phyloP scores from a whole-genome alignment of 2,113 vertebrate genomes.

The Eurypyga helias region DNA sequence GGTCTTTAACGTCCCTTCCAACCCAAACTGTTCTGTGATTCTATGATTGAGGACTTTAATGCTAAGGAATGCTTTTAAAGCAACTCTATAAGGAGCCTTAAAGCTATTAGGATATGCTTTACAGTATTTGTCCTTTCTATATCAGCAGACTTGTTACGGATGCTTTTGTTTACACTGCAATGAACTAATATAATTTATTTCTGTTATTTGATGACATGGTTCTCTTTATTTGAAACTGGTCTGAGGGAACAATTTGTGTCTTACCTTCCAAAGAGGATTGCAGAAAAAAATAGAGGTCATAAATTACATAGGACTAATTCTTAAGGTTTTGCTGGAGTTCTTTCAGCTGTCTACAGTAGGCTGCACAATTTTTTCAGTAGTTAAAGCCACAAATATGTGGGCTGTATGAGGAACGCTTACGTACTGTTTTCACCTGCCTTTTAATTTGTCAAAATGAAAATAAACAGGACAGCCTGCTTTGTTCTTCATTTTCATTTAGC shows the following conservation, averaged over 20 bases:
- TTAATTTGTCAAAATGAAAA: neutral
- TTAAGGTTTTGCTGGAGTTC: neutral
- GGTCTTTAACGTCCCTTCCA: too few relatives aligned
- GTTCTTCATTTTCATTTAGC: too few relatives aligned
- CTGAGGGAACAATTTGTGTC: neutral
- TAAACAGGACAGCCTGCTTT: neutral
- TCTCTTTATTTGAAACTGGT: neutral
- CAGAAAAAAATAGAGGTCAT: neutral
- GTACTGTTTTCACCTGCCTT: neutral
- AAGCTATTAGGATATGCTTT: neutral
- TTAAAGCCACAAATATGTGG: fast-evolving
- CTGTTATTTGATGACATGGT: neutral
- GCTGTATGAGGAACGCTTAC: neutral
- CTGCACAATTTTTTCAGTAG: too few relatives aligned
- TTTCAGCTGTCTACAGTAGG: neutral
- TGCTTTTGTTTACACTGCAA: neutral
- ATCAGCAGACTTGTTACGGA: neutral
- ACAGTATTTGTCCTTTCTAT: too few relatives aligned
- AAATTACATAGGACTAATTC: neutral
- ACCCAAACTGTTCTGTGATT: too few relatives aligned
- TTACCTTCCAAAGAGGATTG: neutral
- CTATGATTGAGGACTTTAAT: neutral
- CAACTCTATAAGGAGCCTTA: neutral
- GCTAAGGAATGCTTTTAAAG: neutral
- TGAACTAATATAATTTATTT: neutral